Percentiles rank a stretch among this genome's conserved stretches.
Evolutionary conservation across 1,140 invertebrate genomes (phyloP).

Genomic region (Physella acuta): DNA sequence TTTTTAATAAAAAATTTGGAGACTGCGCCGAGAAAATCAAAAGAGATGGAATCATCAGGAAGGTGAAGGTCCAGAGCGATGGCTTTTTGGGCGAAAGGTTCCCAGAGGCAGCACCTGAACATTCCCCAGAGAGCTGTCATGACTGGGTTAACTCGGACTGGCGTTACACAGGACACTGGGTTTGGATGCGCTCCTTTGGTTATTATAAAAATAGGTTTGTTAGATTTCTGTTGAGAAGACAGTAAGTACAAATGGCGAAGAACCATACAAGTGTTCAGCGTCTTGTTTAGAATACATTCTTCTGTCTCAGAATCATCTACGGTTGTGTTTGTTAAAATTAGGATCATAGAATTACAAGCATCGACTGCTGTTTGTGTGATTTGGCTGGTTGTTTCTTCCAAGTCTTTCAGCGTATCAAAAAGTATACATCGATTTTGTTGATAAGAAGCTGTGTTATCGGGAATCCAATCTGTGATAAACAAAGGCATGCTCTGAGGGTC

Average conservation of each 20-base stretch:
- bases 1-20: constrained; percentile 1
- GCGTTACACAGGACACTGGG: not conserved
- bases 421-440: not conserved
- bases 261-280: constrained; percentile 16
- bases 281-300: not conserved
- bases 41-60: not conserved
- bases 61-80: constrained; percentile 22
- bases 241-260: constrained; percentile 17
- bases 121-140: constrained; percentile 30
- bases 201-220: not conserved
- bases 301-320: constrained; percentile 17
- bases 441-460: not conserved
- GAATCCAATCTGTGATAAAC: not conserved
- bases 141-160: constrained; percentile 17
- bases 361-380: not conserved
- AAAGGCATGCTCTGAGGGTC: not conserved
- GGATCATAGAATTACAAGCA: not conserved
- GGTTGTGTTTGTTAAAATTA: not conserved
- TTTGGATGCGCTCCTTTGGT: not conserved
- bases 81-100: constrained; percentile 15
- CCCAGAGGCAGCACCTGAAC: constrained; percentile 21
- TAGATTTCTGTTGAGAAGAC: not conserved
- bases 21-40: constrained; percentile 9
- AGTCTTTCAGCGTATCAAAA: not conserved
- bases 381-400: not conserved